Base-by-base conservation (phyloP, 2,113 vertebrate genomes). In the Bettongia penicillata region DNA sequence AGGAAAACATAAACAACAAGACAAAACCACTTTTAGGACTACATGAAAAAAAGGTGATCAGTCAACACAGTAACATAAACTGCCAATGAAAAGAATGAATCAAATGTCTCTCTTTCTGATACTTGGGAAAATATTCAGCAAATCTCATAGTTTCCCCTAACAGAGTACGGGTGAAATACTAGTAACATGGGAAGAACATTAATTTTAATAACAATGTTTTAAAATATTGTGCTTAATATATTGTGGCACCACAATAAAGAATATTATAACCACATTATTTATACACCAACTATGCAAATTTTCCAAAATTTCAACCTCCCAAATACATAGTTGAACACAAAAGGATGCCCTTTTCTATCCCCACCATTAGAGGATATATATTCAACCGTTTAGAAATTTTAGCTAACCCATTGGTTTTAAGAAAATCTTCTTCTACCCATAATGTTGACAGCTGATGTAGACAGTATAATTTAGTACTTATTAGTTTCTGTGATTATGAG, bases 211-310 rank as follows among this genome's bases (percentile, higher is more conserved):
- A 93, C 97, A 98, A 98, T 95, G 97, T 97, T 97, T 97, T 50
- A 91, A 98, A 98, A 98, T 94, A 98, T 43, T 91, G 96, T 98
- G 93, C 91, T 98, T 98, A 97, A 93, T n/a, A 26, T 97, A 96
- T 91, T 97, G 52, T 31, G 23, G 94, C 97, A 97, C 95, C 98
- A 94, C 94, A 98, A 61, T 95, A 96, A 97, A 84, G 92, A 90
- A 94, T 97, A 95, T 26, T 37, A 91, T 89, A 97, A 96, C 97
- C 92, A 97, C 94, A 94, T 93, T 49, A 97, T 97, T 98, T 98
- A 98, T 92, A 47, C 6, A 51, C 96, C 95, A 96, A 97, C 95
- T 98, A 96, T 31, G 2, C 91, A 95, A 43, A 97, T 23, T 53
- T 96, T 97, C 96, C 94, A 52, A 93, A 98, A 96, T 51, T 84